These are phyloP conservation scores for Sebastes vulpes DNA, from an alignment of 2,797 vertebrate species.

Conservation along the genomic window DNA sequence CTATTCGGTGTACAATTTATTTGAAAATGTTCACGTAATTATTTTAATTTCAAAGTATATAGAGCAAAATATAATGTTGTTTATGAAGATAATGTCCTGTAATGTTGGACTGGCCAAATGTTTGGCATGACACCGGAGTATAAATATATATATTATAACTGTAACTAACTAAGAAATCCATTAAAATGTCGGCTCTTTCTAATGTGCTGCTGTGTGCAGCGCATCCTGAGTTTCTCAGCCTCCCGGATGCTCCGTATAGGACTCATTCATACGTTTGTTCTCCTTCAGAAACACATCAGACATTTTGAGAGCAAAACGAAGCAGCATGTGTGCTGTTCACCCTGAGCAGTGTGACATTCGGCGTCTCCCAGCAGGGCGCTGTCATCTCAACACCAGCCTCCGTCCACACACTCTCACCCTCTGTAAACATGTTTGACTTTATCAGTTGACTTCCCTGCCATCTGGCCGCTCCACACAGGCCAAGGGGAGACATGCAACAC, in stretches of 20 bases:
- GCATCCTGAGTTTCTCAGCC: not conserved
- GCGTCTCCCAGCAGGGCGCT: conserved; percentile 40
- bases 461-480: conserved; percentile 62
- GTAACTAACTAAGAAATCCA: not conserved
- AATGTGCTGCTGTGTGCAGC: not conserved
- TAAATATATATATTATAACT: not conserved
- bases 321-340: conserved; percentile 20
- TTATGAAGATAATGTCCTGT: not conserved
- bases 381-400: conserved; percentile 64
- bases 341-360: conserved; percentile 33
- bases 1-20: not conserved
- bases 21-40: not conserved
- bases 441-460: conserved; percentile 74
- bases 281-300: conserved; percentile 13
- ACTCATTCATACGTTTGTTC: not conserved
- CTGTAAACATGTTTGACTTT: conserved; percentile 74
- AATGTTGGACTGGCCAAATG: not conserved
- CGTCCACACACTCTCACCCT: conserved; percentile 57
- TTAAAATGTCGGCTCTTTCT: not conserved
- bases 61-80: not conserved
- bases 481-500: conserved; percentile 29
- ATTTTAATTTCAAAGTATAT: not conserved
- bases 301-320: conserved; percentile 6
- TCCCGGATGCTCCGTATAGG: not conserved
- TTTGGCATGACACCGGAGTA: not conserved